Conservation (phyloP, 2,797 vertebrate species). For the Harpagifer antarcticus region DNA sequence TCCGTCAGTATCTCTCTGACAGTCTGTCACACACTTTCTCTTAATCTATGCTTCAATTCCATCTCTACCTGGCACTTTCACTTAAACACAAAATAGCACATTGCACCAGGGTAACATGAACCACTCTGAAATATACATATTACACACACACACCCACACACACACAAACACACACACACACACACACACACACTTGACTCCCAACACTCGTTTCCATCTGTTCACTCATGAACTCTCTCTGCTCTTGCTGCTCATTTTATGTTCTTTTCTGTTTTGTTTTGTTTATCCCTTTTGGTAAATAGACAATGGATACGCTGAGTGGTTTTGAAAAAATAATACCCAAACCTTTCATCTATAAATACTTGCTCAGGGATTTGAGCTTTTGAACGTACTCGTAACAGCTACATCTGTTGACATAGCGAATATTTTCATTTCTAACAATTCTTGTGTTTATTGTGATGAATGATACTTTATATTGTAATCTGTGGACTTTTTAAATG, state of each 20-base stretch:
- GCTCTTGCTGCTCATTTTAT: constrained; percentile 46
- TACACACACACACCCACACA: constrained; percentile 11
- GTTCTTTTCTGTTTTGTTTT: constrained; percentile 52
- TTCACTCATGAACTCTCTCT: constrained; percentile 47
- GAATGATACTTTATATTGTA: constrained; percentile 71
- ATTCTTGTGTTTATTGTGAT: constrained; percentile 73
- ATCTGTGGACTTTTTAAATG: constrained; percentile 78
- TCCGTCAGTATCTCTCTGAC: constrained; percentile 26
- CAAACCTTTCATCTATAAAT: constrained; percentile 74
- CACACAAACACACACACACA: constrained; percentile 29
- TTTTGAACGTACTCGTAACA: constrained; percentile 65
- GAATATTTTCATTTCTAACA: constrained; percentile 66
- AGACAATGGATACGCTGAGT: constrained; percentile 56
- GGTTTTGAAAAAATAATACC: constrained; percentile 47
- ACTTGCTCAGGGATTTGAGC: constrained; percentile 70
- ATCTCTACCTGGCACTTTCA: constrained; percentile 25
- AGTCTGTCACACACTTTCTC: constrained; percentile 29
- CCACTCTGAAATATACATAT: constrained; percentile 55
- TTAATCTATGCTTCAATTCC: constrained; percentile 33
- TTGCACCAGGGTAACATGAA: constrained; percentile 58
- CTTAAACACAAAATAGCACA: constrained; percentile 57
- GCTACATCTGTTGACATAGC: constrained; percentile 71
- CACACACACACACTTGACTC: constrained; percentile 35
- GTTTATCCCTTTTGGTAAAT: constrained; percentile 61
- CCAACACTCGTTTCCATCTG: constrained; percentile 72